Conservation (phyloP, 1,140 invertebrate species). For the Nephila pilipes region DNA sequence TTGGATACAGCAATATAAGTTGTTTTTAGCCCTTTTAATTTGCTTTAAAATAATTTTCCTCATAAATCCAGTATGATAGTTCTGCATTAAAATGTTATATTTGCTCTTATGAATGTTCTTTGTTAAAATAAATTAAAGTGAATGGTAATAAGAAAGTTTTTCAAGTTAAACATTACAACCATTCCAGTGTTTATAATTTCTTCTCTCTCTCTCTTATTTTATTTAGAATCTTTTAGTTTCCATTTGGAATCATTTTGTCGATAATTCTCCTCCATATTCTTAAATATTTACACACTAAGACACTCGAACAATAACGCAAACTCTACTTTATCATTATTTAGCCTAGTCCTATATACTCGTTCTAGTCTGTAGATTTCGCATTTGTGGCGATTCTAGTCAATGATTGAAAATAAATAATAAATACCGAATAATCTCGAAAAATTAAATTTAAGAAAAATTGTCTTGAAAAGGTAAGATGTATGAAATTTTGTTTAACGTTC, state of each 20-base stretch:
- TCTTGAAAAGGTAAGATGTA: background rate
- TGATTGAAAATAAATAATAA: background rate
- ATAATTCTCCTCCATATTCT: background rate
- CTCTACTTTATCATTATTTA: slow-evolving; percentile 30
- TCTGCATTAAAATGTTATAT: no score
- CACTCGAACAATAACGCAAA: slow-evolving; percentile 8
- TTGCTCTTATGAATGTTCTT: no score
- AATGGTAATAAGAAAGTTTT: background rate
- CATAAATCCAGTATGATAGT: no score
- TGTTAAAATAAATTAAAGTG: no score
- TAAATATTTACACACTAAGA: background rate
- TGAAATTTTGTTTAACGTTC: background rate
- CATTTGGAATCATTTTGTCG: background rate
- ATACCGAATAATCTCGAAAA: background rate
- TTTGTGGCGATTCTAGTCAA: slow-evolving; percentile 53
- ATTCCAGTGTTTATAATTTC: slow-evolving; percentile 12
- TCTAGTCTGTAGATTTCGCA: slow-evolving; percentile 46
- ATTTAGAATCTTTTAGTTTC: background rate
- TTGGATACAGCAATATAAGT: no score
- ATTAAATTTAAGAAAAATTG: background rate
- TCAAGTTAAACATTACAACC: background rate
- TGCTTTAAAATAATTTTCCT: no score
- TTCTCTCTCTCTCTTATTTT: background rate
- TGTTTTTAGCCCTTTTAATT: no score
- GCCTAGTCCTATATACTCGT: slow-evolving; percentile 50